These are phyloP conservation scores for Polypterus senegalus DNA, from an alignment of 2,113 vertebrate species.

Conservation along the genomic window DNA sequence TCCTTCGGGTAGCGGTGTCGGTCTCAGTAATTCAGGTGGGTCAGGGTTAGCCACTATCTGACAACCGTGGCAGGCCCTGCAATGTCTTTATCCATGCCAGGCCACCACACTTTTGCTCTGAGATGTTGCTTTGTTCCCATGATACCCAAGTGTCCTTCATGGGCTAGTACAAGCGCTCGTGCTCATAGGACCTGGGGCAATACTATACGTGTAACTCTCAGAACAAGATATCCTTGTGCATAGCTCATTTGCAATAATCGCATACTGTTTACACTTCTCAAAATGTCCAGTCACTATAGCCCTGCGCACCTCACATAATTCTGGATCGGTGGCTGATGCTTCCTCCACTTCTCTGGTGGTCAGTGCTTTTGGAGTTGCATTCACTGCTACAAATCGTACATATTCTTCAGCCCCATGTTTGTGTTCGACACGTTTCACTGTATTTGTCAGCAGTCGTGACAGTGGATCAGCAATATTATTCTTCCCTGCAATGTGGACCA, in stretches of 20 bases:
- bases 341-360: slow-evolving; percentile 13
- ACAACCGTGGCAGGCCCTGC: background rate
- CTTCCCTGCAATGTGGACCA: background rate
- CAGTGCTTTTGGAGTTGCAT: slow-evolving; percentile 10
- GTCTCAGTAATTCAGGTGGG: background rate
- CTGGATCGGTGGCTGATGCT: slow-evolving; percentile 8
- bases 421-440: too few species aligned
- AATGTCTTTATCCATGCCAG: background rate
- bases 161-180: slow-evolving; percentile 10
- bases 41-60: background rate
- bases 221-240: slow-evolving; percentile 11
- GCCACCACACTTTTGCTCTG: background rate
- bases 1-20: background rate
- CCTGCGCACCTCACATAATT: slow-evolving; percentile 3
- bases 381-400: slow-evolving; percentile 18
- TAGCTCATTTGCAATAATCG: slow-evolving; percentile 9
- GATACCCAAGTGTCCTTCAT: slow-evolving; percentile 15
- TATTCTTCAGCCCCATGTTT: slow-evolving; percentile 14
- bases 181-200: slow-evolving; percentile 8
- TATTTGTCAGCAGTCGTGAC: too few species aligned
- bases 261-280: slow-evolving; percentile 10
- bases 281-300: slow-evolving; percentile 13
- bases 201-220: slow-evolving; percentile 7
- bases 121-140: slow-evolving; percentile 12
- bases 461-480: background rate